phyloP scores from a whole-genome alignment of 2,888 invertebrate genomes.

The Nineta flava region DNA sequence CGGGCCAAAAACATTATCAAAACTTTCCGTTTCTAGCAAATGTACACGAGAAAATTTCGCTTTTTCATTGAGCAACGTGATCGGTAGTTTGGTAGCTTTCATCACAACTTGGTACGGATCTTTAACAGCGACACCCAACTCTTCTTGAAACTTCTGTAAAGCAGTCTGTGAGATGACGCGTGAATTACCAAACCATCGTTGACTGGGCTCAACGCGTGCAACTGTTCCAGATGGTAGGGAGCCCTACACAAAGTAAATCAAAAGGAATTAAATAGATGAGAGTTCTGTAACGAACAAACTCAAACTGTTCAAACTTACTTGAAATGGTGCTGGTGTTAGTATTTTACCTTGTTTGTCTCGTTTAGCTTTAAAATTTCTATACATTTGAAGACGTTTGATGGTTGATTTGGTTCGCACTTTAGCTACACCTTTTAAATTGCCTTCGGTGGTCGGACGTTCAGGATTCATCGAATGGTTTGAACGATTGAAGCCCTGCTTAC shows the following conservation, averaged over 20 bases:
- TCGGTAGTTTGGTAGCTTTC: slow-evolving; percentile 88
- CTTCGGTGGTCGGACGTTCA: slow-evolving; percentile 47
- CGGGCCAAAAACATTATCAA: slow-evolving; percentile 86
- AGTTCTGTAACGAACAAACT: not conserved
- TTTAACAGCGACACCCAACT: slow-evolving; percentile 83
- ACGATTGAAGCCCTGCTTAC: slow-evolving; percentile 70
- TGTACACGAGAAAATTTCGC: slow-evolving; percentile 84
- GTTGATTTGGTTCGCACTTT: slow-evolving; percentile 80
- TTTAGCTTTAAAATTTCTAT: slow-evolving; percentile 92
- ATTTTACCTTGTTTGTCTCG: slow-evolving; percentile 83
- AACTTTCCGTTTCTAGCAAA: slow-evolving; percentile 88
- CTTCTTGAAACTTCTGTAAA: slow-evolving; percentile 80
- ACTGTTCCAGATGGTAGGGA: slow-evolving; percentile 74
- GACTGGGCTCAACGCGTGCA: slow-evolving; percentile 92
- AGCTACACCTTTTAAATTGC: slow-evolving; percentile 68
- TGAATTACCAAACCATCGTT: slow-evolving; percentile 98
- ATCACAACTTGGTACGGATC: slow-evolving; percentile 97
- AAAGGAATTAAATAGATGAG: not conserved
- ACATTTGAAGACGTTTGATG: slow-evolving; percentile 95
- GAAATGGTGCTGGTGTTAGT: slow-evolving; percentile 87
- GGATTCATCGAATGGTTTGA: slow-evolving; percentile 93
- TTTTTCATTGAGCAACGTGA: slow-evolving; percentile 85
- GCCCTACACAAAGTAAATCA: slow-evolving; percentile 28
- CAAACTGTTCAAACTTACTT: slow-evolving; percentile 26
- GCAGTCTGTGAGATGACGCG: slow-evolving; percentile 88